These are phyloP conservation scores for Pammene aurita DNA, from an alignment of 2,888 invertebrate genomes.

Conservation along the genomic window DNA sequence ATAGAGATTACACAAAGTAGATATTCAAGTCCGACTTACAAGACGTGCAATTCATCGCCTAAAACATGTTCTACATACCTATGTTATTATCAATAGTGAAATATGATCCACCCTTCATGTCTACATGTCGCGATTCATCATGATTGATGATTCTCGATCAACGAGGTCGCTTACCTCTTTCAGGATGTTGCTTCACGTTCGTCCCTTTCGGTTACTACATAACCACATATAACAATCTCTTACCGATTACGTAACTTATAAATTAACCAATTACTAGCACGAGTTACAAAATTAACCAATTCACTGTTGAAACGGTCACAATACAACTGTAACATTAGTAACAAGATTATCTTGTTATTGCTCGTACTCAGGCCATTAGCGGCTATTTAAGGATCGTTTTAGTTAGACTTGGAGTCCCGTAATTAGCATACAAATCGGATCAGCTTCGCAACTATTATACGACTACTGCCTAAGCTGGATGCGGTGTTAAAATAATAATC, in stretches of 20 bases:
- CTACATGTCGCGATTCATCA: conserved; percentile 58
- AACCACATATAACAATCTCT: conserved; percentile 47
- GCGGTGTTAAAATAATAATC: conserved; percentile 73
- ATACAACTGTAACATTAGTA: conserved; percentile 25
- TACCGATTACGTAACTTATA: conserved; percentile 7
- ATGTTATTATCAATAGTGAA: conserved; percentile 58
- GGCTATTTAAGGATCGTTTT: conserved; percentile 37
- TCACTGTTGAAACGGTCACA: conserved; percentile 28
- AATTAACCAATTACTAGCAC: conserved; percentile 1
- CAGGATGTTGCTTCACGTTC: conserved; percentile 53
- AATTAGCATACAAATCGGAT: conserved; percentile 69
- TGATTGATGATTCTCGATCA: conserved; percentile 81
- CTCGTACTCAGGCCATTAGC: conserved; percentile 28
- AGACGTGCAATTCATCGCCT: conserved; percentile 9
- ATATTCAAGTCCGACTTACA: not conserved
- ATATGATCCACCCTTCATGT: conserved; percentile 66
- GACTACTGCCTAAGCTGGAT: conserved; percentile 50
- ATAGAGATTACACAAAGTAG: not conserved
- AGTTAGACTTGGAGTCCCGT: conserved; percentile 41
- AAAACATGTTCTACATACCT: conserved; percentile 48
- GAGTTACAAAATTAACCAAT: conserved; percentile 29
- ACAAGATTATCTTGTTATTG: conserved; percentile 37
- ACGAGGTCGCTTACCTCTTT: conserved; percentile 67
- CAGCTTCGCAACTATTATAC: conserved; percentile 55
- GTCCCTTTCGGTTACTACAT: conserved; percentile 68